phyloP scores from a whole-genome alignment of 37 sponge, comb jelly and placozoan genomes.

The Spongilla lacustris region DNA sequence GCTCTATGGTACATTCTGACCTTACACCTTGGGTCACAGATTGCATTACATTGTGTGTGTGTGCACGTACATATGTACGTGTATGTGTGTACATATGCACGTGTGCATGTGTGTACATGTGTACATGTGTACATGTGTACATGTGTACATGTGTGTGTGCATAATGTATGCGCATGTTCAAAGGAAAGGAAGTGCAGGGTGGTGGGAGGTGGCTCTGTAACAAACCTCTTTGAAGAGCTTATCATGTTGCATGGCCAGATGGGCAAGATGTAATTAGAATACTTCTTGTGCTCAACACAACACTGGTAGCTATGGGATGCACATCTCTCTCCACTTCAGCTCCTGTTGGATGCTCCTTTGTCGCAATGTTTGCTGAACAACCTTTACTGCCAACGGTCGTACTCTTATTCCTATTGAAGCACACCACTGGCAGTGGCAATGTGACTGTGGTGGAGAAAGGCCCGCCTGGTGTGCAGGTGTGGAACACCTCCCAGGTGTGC shows the following conservation, averaged over 20 bases:
- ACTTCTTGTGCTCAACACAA: no score
- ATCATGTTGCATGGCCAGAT: no score
- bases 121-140: not conserved
- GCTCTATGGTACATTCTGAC: no score
- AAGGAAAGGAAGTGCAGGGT: no score
- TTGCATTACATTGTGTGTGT: constrained; percentile 6
- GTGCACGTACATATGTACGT: constrained; percentile 1
- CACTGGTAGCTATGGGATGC: no score
- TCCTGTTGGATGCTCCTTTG: not conserved
- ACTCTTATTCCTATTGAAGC: not conserved
- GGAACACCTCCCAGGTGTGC: not conserved
- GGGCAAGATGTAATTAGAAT: no score
- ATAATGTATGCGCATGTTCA: not conserved
- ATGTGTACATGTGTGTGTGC: not conserved
- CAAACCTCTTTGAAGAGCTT: no score
- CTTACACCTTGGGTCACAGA: no score
- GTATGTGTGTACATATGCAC: constrained; percentile 29
- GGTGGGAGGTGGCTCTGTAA: no score
- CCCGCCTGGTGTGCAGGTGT: not conserved
- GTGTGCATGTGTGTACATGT: constrained; percentile 17
- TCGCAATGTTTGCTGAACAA: not conserved
- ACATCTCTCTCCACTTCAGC: not conserved
- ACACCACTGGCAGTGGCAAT: not conserved
- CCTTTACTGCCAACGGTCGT: not conserved
- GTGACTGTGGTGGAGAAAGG: not conserved